Base-by-base conservation (phyloP, 2,113 vertebrate species). In the Mesembrinibis cayennensis region DNA sequence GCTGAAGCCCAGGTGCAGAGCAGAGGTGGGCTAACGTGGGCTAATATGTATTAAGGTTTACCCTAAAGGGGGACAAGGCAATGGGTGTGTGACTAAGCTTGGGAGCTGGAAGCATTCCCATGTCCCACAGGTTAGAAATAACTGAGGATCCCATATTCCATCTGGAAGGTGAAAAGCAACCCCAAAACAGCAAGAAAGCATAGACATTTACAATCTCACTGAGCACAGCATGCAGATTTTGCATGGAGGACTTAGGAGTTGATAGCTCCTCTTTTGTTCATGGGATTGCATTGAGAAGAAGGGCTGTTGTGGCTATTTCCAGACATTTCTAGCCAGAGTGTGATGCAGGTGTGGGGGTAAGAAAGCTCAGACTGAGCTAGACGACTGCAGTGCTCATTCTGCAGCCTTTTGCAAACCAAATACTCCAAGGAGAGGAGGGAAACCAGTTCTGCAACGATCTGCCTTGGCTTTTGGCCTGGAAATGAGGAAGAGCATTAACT, bases 391-490 rank as follows among this genome's bases (percentile, higher is more conserved):
- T 32, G 50, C 42, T 91, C 55, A 18, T 80, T 73, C 71, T 62
- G 25, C 62, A 86, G 36, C 76, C 45, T 73, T 89, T 53, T 4
- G 3, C 55, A 58, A 83, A 81, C 52, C 72, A 81, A 92, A 91
- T 62, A 53, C 80, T 84, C 91, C 22, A 16, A 94, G 80, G 83
- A 81, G 29, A 86, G n/a, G 59, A 91, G 8, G 34, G 38, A 89
- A 96, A 94, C 36, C 32, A 83, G 21, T 69, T 79, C 77, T 71
- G 66, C 76, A 91, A 89, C 27, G 55, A 61, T 87, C 77, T 81
- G 9, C 38, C 32, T 96, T 97, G 93, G 95, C 93, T 91, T 91
- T 59, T 82, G 93, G 85, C 92, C 90, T 89, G 90, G 89, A 92
- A 93, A 74, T 52, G 59, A 77, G 63, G 88, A 71, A 77, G 40